phyloP scores from a whole-genome alignment of 2,888 invertebrate genomes.

The Drosophila basisetae region DNA sequence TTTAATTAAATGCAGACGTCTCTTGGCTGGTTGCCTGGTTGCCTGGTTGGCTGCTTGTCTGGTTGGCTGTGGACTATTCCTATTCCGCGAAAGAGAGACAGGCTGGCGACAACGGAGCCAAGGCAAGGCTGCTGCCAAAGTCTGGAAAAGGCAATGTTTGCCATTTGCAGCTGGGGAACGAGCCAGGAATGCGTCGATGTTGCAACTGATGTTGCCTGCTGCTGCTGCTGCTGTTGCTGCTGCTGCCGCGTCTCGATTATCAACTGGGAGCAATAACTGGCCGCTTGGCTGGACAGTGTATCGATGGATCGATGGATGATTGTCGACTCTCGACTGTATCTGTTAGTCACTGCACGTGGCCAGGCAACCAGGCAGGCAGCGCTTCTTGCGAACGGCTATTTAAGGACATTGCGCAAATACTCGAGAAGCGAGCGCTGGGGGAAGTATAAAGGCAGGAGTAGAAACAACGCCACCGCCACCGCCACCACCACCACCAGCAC shows the following conservation, averaged over 20 bases:
- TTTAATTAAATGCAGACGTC: constrained; percentile 79
- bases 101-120: constrained; percentile 73
- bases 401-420: constrained; percentile 79
- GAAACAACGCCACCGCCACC: constrained; percentile 10
- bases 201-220: constrained; percentile 29
- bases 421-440: constrained; percentile 23
- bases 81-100: constrained; percentile 82
- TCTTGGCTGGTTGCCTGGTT: neutral
- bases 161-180: constrained; percentile 77
- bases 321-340: constrained; percentile 65
- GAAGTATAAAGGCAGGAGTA: constrained; percentile 1
- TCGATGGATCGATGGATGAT: constrained; percentile 71
- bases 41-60: neutral
- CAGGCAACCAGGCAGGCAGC: constrained; percentile 47
- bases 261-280: constrained; percentile 79
- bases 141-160: constrained; percentile 75
- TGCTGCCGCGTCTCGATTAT: constrained; percentile 59
- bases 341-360: constrained; percentile 83
- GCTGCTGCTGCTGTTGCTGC: constrained; percentile 5
- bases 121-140: constrained; percentile 41
- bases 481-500: constrained; percentile 50
- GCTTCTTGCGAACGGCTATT: constrained; percentile 77
- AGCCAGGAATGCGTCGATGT: constrained; percentile 74
- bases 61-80: constrained; percentile 45
- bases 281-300: constrained; percentile 48